Conservation (phyloP, 2,888 invertebrate genomes). For the Mythimna vitellina region DNA sequence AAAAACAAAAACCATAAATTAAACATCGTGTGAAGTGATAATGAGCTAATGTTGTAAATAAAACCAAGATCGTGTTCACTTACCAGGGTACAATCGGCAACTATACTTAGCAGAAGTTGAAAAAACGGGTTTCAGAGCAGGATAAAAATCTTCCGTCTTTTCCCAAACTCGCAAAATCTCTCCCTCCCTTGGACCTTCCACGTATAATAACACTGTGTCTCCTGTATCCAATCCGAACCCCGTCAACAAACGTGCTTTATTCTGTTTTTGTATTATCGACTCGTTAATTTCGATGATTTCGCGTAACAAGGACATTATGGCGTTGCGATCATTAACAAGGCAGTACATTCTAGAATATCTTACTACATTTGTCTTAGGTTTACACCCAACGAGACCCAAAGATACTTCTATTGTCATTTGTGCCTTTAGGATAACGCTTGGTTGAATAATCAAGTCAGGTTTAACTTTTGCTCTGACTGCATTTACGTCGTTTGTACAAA, state of each 20-base stretch:
- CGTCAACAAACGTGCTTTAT: constrained; percentile 72
- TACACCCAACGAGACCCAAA: constrained; percentile 83
- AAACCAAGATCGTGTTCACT: constrained; percentile 20
- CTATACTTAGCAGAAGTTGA: constrained; percentile 77
- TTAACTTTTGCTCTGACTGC: constrained; percentile 67
- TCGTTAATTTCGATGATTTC: constrained; percentile 77
- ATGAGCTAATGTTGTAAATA: neutral
- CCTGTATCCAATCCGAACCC: constrained; percentile 84
- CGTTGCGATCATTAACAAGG: constrained; percentile 67
- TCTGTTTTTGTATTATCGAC: constrained; percentile 50
- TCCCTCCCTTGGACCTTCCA: constrained; percentile 82
- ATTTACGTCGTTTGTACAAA: constrained; percentile 85
- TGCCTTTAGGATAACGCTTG: constrained; percentile 76
- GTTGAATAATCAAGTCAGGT: constrained; percentile 72
- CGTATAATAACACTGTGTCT: constrained; percentile 73
- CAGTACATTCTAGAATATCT: constrained; percentile 81
- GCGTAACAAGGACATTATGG: constrained; percentile 69
- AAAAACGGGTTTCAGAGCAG: constrained; percentile 75
- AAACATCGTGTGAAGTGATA: neutral
- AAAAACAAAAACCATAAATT: neutral
- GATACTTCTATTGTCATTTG: constrained; percentile 84
- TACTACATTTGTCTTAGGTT: constrained; percentile 61
- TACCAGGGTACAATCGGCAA: constrained; percentile 81
- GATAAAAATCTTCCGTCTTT: constrained; percentile 76
- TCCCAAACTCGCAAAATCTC: constrained; percentile 80